Evolutionary conservation across 2,888 invertebrate species (phyloP), one percentile per base, ranked within the genome.

Genomic region (Apoda limacodes): DNA sequence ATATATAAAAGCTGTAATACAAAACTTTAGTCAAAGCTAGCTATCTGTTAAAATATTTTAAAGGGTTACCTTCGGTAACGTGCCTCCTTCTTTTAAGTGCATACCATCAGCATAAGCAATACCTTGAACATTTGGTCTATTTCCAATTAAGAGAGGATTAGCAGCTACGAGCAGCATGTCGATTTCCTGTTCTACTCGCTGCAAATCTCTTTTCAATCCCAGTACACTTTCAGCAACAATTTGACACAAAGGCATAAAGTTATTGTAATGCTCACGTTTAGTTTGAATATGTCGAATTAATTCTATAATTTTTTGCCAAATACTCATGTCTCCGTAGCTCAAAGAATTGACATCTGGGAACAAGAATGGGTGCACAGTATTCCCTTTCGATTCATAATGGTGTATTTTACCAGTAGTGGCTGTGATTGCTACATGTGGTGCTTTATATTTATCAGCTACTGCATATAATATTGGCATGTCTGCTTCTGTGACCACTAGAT

Each of bases 401-500:
- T 71, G 67, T 28, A 78, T 54, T 38, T 66, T 67, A 0, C 82
- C 82, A 35, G 70, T 80, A 5, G 82, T 58, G 0, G 83, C 63
- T 5, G 80, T 71, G 4, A 85, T 70, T 3, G 81, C 68, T 32
- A 87, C 82, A 22, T 83, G 70, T 3, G 85, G 83, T 13, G 64
- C 72, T 17, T 76, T 54, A 46, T 85, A 85, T 42, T 81, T 80
- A 22, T 83, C 71, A 11, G 82, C 82, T 11, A 82, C 70, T 0
- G 74, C 82, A 32, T 78, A 82, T 21, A 82, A 47, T 0, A 80
- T 30, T 0, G 83, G 82, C 3, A 75, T 60, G 5, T 83, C 64
- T n/a, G 76, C 70, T 53, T 86, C 86, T 3, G 81, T 68, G 21
- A 86, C 57, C 1, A 85, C 72, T 17, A 85, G 48, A 51, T 86